A percentile compares a stretch with the other conserved stretches of the same genome.
Conservation (phyloP, 2,888 invertebrate genomes). For the Phragmatobia fuliginosa region DNA sequence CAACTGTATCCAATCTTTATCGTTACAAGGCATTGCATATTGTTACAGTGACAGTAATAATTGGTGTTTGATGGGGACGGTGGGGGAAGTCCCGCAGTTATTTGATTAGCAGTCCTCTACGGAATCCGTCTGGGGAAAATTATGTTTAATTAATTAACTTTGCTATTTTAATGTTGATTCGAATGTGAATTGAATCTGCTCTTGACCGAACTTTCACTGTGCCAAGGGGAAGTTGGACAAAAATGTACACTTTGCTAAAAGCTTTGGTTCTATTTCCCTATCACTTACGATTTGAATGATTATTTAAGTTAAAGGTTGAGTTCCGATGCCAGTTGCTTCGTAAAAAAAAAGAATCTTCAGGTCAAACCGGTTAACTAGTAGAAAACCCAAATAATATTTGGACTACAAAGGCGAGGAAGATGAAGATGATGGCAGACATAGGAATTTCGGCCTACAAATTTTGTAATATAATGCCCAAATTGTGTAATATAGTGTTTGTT, state of each 20-base stretch:
- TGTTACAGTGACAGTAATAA: slow-evolving; percentile 39
- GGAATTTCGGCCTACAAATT: too few species aligned
- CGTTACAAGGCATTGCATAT: slow-evolving; percentile 32
- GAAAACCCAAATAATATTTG: too few species aligned
- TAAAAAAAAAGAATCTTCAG: too few species aligned
- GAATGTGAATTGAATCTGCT: slow-evolving; percentile 19
- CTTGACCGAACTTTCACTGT: not conserved
- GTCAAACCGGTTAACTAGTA: too few species aligned
- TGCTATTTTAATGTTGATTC: slow-evolving; percentile 35
- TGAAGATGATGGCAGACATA: too few species aligned
- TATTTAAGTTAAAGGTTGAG: too few species aligned
- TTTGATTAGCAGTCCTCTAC: slow-evolving; percentile 46
- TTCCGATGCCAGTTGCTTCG: too few species aligned
- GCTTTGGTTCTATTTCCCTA: too few species aligned
- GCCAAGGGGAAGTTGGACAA: not conserved
- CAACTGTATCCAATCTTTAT: slow-evolving; percentile 24
- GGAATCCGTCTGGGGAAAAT: slow-evolving; percentile 15
- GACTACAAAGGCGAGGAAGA: too few species aligned
- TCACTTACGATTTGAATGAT: too few species aligned
- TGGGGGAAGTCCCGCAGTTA: slow-evolving; percentile 37
- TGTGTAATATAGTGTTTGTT: too few species aligned
- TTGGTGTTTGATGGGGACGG: slow-evolving; percentile 52
- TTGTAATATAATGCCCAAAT: too few species aligned
- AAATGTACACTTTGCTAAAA: not conserved
- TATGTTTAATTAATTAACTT: slow-evolving; percentile 50